Evolutionary conservation across 2,888 invertebrate species (phyloP), one percentile per base, ranked within the genome.

Genomic region (Scrobipalpa atriplicella): DNA sequence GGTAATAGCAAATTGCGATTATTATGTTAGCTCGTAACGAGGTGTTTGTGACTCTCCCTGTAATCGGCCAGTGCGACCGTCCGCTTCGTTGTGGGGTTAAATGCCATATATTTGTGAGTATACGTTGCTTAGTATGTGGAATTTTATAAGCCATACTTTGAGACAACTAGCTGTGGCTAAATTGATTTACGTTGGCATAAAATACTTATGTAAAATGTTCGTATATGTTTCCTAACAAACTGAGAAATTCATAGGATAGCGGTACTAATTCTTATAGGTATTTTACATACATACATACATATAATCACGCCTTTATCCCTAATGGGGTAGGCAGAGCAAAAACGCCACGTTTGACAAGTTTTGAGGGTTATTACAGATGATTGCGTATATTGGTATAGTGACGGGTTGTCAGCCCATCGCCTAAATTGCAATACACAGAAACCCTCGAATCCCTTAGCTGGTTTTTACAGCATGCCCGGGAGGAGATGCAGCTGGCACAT

Each of bases 1-100:
- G 78, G 76, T 77, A 75, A 78, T 72, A 74, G 76, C 75, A 82
- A 77, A 83, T 84, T 81, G 82, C 79, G 79, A 83, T 84, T 79
- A 84, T 81, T 83, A 84, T 75, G 79, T 82, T 79, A 77, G 71
- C 70, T 68, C 70, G 72, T 81, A 84, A 84, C 81, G 79, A 83
- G 83, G 83, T 84, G 83, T 80, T 80, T 74, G 81, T 67, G 73
- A 78, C 78, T 78, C 77, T 77, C 80, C 76, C 79, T 80, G 71
- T 81, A 82, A 84, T 83, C 71, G 62, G 29, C 73, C 71, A 21
- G 65, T 64, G 58, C 69, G 68, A 69, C 71, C 69, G 64, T 47
- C 68, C 66, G 66, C 67, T 68, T 68, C 65, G 69, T 68, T 68
- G 68, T 65, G 64, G 56, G 52, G 64, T 61, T 19, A 65, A 64